Base-by-base conservation (phyloP, 2,888 invertebrate species). In the Ariolimax columbianus region DNA sequence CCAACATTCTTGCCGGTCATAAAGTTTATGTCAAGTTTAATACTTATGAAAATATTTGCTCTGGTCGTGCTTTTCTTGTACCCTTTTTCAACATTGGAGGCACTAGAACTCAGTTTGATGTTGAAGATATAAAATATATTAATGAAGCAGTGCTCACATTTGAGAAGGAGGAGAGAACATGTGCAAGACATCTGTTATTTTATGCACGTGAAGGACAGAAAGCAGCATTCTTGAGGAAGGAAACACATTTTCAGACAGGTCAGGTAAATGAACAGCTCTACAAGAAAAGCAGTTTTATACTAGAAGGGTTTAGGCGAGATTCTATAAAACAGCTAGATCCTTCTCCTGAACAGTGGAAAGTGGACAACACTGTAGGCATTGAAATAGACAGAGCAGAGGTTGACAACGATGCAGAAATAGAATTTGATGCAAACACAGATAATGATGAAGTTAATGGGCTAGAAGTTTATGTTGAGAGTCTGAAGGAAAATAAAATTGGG, bases 41-140 rank as follows among this genome's bases (percentile, higher is more conserved):
- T 51, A 80, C 68, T 43, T 84, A 55, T 80, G 79, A 79, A 73
- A 84, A 80, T 51, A 47, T 33, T 23, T 11, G 19, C n/a, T 55
- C 78, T 36, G 80, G 80, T 30, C 51, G 84, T 36, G 19, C 40
- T 36, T 84, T 84, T 40, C 84, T 84, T 19, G 55, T 84, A 30
- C 84, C 84, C 23, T 84, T 84, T 63, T 84, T 84, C 55, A 84
- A 84, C 55, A 43, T 84, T 73, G 84, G 84, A n/a, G 84, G 84
- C n/a, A 30, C 59, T 33, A 72, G 84, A 4, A 80, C 63, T 19
- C 84, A 84, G 66, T 84, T 84, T 80, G 84, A 84, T 66, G 80
- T 80, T 9, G 84, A 84, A 36, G 84, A 84, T n/a, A 70, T 84
- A 26, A 75, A 75, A 36, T 84, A 84, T 63, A 80, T 84, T 38